phyloP scores from a whole-genome alignment of 2,113 vertebrate species.

The Numida meleagris region DNA sequence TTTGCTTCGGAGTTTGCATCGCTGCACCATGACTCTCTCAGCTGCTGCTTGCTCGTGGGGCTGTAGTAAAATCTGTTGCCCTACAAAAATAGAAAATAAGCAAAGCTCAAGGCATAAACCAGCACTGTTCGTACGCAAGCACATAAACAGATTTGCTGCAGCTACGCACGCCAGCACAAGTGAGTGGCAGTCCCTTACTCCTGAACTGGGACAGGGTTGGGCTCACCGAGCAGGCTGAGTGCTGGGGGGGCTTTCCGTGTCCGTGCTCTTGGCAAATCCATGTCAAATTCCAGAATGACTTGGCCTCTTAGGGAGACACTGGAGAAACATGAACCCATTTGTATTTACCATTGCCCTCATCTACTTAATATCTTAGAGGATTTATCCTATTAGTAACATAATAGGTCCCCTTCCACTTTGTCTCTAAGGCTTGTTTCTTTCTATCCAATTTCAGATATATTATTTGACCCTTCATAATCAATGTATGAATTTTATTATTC shows the following conservation, averaged over 20 bases:
- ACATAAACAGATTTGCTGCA: not conserved
- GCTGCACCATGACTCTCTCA: not conserved
- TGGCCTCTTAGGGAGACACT: not conserved
- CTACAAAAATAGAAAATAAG: not conserved
- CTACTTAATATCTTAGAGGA: slow-evolving; percentile 6
- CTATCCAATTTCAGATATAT: not conserved
- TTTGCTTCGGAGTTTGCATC: not conserved
- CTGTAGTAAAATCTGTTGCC: slow-evolving; percentile 14
- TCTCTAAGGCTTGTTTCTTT: slow-evolving; percentile 4
- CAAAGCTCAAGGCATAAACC: not conserved
- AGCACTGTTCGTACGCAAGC: not conserved
- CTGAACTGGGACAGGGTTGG: not conserved
- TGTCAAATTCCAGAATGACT: not conserved
- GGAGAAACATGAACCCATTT: not conserved
- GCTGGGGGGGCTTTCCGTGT: not conserved
- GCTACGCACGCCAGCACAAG: not conserved
- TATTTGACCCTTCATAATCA: not conserved
- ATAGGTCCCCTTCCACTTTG: not conserved
- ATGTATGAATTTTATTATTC: not conserved
- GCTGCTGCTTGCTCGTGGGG: not conserved
- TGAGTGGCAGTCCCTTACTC: not conserved
- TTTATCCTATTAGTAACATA: not conserved
- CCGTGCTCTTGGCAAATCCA: not conserved
- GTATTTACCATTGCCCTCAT: slow-evolving; percentile 3
- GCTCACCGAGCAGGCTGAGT: accelerated